These are phyloP conservation scores for Rhegmatorhina hoffmannsi DNA, from an alignment of 2,113 vertebrate genomes.

Conservation along the genomic window DNA sequence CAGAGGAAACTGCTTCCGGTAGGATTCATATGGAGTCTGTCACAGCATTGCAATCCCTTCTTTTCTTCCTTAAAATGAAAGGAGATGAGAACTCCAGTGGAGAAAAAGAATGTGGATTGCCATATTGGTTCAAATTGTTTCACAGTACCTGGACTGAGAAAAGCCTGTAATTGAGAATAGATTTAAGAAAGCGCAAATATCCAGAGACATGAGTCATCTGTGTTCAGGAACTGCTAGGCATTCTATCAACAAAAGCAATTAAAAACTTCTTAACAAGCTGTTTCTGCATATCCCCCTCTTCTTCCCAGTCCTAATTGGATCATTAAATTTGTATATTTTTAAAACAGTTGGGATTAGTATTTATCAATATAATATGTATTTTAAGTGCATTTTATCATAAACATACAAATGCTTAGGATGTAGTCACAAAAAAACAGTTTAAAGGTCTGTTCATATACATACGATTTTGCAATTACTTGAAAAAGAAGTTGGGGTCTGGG, in stretches of 20 bases:
- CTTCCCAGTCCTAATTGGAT: neutral
- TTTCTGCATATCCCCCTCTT: neutral
- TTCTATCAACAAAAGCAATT: neutral
- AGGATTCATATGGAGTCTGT: accelerated
- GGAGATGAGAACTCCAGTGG: neutral
- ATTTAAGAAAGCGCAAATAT: neutral
- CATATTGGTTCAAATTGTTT: accelerated
- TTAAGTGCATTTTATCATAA: neutral
- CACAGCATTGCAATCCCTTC: neutral
- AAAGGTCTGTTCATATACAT: neutral
- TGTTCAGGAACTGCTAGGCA: neutral
- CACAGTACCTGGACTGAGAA: neutral
- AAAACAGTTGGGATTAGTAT: neutral
- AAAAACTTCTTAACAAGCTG: neutral
- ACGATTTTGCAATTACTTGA: neutral
- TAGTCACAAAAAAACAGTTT: neutral
- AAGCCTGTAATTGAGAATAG: neutral
- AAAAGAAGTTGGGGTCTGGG: neutral
- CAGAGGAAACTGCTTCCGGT: neutral
- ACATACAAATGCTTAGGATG: neutral
- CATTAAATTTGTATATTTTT: neutral
- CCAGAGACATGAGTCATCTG: neutral
- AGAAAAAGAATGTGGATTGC: neutral
- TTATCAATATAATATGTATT: neutral
- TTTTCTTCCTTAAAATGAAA: neutral